phyloP scores from a whole-genome alignment of 2,888 invertebrate genomes.

The Leptinotarsa juncta region DNA sequence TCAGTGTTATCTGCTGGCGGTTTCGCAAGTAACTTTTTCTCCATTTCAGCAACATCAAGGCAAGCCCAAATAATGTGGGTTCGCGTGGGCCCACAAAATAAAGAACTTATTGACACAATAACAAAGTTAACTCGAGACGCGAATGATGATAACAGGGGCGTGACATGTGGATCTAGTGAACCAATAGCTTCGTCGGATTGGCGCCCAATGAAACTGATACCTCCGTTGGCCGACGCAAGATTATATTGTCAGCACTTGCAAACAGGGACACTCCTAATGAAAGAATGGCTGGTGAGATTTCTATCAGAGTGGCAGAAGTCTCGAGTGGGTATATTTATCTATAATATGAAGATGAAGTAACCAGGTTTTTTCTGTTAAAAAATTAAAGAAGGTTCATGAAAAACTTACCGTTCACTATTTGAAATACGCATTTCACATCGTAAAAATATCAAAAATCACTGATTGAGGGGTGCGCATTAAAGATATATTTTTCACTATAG shows the following conservation, averaged over 20 bases:
- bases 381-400: too few species aligned
- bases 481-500: too few species aligned
- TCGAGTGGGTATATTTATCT: not conserved
- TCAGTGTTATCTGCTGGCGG: too few species aligned
- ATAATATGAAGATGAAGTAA: too few species aligned
- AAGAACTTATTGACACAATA: slow-evolving; percentile 28
- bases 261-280: not conserved
- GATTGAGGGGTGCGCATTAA: too few species aligned
- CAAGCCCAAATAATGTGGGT: not conserved
- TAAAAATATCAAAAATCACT: too few species aligned
- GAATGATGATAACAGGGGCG: slow-evolving; percentile 58
- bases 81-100: slow-evolving; percentile 6
- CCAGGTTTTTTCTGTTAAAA: too few species aligned
- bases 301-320: not conserved
- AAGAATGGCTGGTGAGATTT: not conserved
- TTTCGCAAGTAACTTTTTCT: too few species aligned
- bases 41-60: too few species aligned
- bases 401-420: too few species aligned
- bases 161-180: slow-evolving; percentile 54
- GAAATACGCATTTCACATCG: too few species aligned
- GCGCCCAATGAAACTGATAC: slow-evolving; percentile 66
- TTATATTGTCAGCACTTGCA: not conserved
- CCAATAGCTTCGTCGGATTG: slow-evolving; percentile 59
- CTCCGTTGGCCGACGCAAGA: slow-evolving; percentile 55
- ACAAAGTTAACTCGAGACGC: slow-evolving; percentile 45